Evolutionary conservation across 1,140 invertebrate genomes (phyloP), one percentile per base, ranked within the genome.

Genomic region (Alviniconcha marisindica): DNA sequence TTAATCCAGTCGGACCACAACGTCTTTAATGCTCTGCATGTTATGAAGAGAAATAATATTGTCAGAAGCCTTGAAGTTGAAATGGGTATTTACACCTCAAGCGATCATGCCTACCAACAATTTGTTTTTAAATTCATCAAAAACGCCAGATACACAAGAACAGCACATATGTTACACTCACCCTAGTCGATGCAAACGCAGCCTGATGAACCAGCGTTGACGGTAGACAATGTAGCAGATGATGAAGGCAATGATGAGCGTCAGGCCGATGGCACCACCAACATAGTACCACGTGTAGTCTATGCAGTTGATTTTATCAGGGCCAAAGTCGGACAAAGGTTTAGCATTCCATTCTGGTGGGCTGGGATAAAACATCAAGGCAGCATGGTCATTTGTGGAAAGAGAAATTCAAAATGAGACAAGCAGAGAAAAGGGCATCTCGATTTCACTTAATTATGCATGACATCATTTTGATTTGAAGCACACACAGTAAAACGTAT

Each of bases 261-360:
- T 76, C 15, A 33, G 82, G 3, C 44, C 83, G 2, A 83, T 82
- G 40, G 73, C 36, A 1, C 63, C 54, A 7, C 85, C 82, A 3
- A 89, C 54, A n/a, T 88, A 82, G 12, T 81, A 86, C 79, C 82
- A 84, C 4, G 83, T 85, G 51, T 88, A 88, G 48, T 86, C 77
- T 15, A 83, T 36, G 79, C 90, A 91, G 54, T 89, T 82, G 14
- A 91, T 91, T 74, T 88, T 87, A 3, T 63, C 82, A 42, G 81
- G 80, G 74, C 87, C 82, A 77, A 91, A 91, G 0, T 83, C 76
- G 24, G 89, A 40, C 7, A 91, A 73, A 31, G 60, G 79, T 28
- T 85, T 86, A 15, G 87, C 87, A 28, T 85, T 81, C 88, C 89
- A 90, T 15, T 80, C 77, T n/a, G 73, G 21, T 10, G 90, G 90